Base-by-base conservation (phyloP, 2,797 vertebrate species). In the Sebastes ruberrimus region DNA sequence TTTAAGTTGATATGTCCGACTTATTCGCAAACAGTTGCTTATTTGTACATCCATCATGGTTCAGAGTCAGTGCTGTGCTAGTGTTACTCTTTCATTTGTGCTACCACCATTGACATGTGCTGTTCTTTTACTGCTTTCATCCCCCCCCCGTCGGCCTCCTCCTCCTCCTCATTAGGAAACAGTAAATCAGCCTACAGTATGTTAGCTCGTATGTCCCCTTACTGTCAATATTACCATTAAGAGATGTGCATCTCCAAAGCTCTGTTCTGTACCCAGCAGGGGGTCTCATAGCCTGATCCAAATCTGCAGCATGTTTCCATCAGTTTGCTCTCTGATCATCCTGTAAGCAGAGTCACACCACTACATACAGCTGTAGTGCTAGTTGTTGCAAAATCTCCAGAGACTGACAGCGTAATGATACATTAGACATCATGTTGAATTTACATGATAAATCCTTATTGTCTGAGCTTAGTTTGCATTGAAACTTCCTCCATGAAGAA, bases 321-420 rank as follows among this genome's bases (percentile, higher is more conserved):
- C 72, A 74, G 7, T 69, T n/a, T 70, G 22, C 69, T 78, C 28
- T 7, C 30, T 16, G 22, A 69, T 63, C 49, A 66, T 25, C 22
- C 7, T 23, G 35, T 38, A 20, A 88, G n/a, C 20, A 68, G 23
- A 80, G 56, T 56, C 64, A 66, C 30, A 42, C 32, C 20, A 25
- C 25, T 68, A 61, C 33, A 81, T 27, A 28, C 23, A 74, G 67
- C 70, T 64, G 42, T 23, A 23, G 55, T 28, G 56, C 25, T 78
- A 10, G 4, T 75, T 1, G 5, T 30, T 57, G 46, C 14, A 65
- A n/a, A 42, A 52, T 30, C 49, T 28, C 10, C 33, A 32, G 32
- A 76, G 20, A 65, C 30, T 59, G 38, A 82, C 70, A 68, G 5
- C 30, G 49, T 59, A 20, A 69, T 62, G 28, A 72, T 66, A 56